Percentiles rank a stretch among this genome's conserved stretches.
Evolutionary conservation across 2,113 vertebrate genomes (phyloP).

Genomic region (Forbesichthys papilliferus): DNA sequence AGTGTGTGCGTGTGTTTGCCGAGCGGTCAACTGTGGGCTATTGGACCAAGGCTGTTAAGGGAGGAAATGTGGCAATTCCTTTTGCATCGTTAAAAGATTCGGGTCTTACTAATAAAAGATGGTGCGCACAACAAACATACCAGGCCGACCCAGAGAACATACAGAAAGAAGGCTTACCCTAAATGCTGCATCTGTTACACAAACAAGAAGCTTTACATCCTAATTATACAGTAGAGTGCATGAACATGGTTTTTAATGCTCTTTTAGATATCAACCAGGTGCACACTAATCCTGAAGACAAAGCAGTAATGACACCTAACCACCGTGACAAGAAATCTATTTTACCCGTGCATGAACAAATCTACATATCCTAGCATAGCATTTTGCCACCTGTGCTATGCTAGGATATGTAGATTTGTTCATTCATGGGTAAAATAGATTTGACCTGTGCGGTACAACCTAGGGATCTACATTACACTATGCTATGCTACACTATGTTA

Average conservation of each 20-base stretch:
- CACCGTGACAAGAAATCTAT: too few relatives aligned
- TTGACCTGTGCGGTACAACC: too few relatives aligned
- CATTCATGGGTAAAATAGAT: background rate
- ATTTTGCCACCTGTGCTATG: too few relatives aligned
- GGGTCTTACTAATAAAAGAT: constrained; percentile 56
- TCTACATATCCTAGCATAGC: too few relatives aligned
- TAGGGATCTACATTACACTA: too few relatives aligned
- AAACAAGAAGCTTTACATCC: constrained; percentile 60
- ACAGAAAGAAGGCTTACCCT: constrained; percentile 33
- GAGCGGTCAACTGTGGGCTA: constrained; percentile 56
- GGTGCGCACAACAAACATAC: constrained; percentile 64
- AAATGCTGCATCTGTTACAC: constrained; percentile 44
- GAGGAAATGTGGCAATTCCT: constrained; percentile 30
- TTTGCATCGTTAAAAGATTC: constrained; percentile 40
- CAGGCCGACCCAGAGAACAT: constrained; percentile 61
- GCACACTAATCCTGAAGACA: background rate
- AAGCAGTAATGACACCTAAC: too few relatives aligned
- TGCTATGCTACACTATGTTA: too few relatives aligned
- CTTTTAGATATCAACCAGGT: constrained; percentile 21
- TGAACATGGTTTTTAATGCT: constrained; percentile 32
- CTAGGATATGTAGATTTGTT: too few relatives aligned
- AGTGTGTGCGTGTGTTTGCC: constrained; percentile 7
- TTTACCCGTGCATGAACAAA: background rate
- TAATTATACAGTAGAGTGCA: constrained; percentile 56
- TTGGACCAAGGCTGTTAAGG: constrained; percentile 50